Percentiles rank a stretch among this genome's conserved stretches.
Evolutionary conservation across 2,888 invertebrate genomes (phyloP).

Genomic region (Thelaira solivaga): DNA sequence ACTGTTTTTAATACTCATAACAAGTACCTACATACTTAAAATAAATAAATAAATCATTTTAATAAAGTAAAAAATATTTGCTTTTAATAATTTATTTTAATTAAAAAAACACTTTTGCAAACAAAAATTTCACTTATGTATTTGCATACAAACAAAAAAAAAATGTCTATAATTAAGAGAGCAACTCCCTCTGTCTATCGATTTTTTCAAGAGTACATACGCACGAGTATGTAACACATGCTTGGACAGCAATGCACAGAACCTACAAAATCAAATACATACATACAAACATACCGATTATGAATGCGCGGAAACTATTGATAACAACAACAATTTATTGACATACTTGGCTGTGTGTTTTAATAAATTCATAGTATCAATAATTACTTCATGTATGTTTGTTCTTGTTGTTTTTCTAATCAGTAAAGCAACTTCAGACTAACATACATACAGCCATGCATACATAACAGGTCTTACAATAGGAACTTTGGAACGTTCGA

Average conservation of each 20-base stretch:
- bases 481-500: too few relatives aligned
- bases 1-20: too few relatives aligned
- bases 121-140: background rate
- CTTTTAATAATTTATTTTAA: too few relatives aligned
- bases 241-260: background rate
- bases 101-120: too few relatives aligned
- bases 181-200: slow-evolving; percentile 3
- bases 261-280: background rate
- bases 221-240: background rate
- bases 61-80: too few relatives aligned
- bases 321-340: slow-evolving; percentile 6
- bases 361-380: slow-evolving; percentile 25
- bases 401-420: slow-evolving; percentile 28
- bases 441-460: too few relatives aligned
- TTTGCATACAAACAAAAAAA: background rate
- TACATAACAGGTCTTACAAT: too few relatives aligned
- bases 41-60: too few relatives aligned
- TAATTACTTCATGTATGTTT: slow-evolving; percentile 1
- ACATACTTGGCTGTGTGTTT: slow-evolving; percentile 28
- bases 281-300: background rate
- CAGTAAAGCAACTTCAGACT: background rate
- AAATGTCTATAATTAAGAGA: background rate
- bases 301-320: background rate
- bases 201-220: background rate
- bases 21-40: too few relatives aligned